Percentiles rank a stretch among this genome's conserved stretches.
phyloP scores from a whole-genome alignment of 2,797 vertebrate genomes.

The Fratercula arctica region DNA sequence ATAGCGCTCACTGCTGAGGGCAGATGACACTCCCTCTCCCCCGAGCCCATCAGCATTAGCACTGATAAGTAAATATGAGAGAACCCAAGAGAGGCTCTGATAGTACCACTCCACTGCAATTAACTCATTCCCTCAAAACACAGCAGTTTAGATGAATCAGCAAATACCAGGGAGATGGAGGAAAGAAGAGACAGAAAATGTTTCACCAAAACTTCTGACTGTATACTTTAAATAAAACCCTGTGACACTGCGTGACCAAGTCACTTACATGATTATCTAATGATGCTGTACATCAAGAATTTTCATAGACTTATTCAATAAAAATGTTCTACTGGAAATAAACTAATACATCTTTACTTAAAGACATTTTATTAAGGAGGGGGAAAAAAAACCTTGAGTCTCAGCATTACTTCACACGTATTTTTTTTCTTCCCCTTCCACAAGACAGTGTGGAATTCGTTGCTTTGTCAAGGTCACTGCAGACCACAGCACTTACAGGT shows the following conservation, averaged over 20 bases:
- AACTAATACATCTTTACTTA: not conserved
- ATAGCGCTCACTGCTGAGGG: not conserved
- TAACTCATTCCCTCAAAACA: not conserved
- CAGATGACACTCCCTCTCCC: not conserved
- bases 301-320: not conserved
- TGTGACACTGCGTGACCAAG: not conserved
- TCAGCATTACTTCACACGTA: not conserved
- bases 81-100: not conserved
- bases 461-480: not conserved
- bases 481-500: not conserved
- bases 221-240: not conserved
- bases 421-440: not conserved
- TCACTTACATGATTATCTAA: not conserved
- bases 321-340: not conserved
- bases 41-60: not conserved
- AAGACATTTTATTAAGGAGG: not conserved
- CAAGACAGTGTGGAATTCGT: not conserved
- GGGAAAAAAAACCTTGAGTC: accelerated
- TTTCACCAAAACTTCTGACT: not conserved
- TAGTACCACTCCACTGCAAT: not conserved
- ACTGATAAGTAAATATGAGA: not conserved
- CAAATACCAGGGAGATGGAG: not conserved
- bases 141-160: not conserved
- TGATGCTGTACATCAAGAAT: not conserved
- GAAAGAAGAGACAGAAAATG: not conserved